Evolutionary conservation across 1,140 invertebrate species (phyloP).

Genomic region (Limonius californicus): DNA sequence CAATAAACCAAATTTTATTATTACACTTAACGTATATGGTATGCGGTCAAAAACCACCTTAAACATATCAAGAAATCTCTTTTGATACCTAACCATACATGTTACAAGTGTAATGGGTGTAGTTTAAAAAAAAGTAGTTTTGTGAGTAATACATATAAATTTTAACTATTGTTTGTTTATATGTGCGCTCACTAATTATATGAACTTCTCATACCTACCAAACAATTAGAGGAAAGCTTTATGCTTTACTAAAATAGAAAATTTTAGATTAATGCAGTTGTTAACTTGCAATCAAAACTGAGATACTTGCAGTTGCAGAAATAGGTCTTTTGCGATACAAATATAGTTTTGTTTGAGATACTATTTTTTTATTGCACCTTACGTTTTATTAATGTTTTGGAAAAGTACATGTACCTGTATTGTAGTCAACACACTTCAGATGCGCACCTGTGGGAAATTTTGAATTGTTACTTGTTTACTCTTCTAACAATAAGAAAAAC

Average conservation of each 20-base stretch:
- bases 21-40: not conserved
- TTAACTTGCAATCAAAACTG: constrained; percentile 41
- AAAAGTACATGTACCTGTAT: constrained; percentile 10
- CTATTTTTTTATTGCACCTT: not conserved
- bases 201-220: not conserved
- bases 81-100: too few relatives aligned
- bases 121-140: not conserved
- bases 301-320: constrained; percentile 32
- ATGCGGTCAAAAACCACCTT: not conserved
- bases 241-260: constrained; percentile 18
- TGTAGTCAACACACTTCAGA: too few relatives aligned
- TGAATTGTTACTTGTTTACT: too few relatives aligned
- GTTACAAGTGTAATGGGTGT: too few relatives aligned
- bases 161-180: not conserved
- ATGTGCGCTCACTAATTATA: not conserved
- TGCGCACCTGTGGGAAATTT: too few relatives aligned
- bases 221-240: not conserved
- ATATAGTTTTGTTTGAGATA: constrained; percentile 24
- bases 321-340: constrained; percentile 23
- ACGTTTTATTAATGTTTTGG: not conserved
- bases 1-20: constrained; percentile 36
- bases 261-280: constrained; percentile 36
- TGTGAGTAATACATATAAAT: not conserved
- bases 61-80: constrained; percentile 17
- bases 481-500: too few relatives aligned